phyloP scores from a whole-genome alignment of 2,797 vertebrate genomes.

The Ctenosaura bakeri region DNA sequence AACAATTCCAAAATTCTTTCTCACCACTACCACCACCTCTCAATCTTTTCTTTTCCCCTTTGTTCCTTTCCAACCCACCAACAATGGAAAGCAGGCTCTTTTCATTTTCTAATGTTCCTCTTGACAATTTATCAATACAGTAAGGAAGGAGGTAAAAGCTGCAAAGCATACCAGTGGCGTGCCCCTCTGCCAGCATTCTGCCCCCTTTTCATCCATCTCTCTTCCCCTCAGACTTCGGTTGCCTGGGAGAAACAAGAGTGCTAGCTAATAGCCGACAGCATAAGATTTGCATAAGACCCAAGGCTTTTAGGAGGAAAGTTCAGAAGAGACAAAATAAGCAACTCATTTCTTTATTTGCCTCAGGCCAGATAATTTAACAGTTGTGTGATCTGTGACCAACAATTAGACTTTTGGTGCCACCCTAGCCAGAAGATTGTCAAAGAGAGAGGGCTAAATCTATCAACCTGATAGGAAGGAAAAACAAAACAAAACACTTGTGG shows the following conservation, averaged over 20 bases:
- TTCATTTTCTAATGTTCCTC: slow-evolving; percentile 17
- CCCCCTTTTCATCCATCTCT: not conserved
- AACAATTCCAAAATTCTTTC: not conserved
- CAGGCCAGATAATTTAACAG: not conserved
- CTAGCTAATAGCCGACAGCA: slow-evolving; percentile 16
- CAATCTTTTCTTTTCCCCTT: not conserved
- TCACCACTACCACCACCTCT: not conserved
- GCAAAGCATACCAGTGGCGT: not conserved
- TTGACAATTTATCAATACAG: not conserved
- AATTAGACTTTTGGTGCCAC: not conserved
- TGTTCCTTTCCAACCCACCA: not conserved
- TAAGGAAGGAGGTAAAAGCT: not conserved
- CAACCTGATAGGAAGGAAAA: not conserved
- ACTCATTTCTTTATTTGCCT: not conserved
- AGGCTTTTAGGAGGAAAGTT: not conserved
- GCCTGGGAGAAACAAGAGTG: slow-evolving; percentile 3
- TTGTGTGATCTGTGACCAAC: not conserved
- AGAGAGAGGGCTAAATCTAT: not conserved
- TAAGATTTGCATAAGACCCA: slow-evolving; percentile 15
- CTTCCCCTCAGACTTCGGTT: not conserved
- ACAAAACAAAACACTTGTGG: not conserved
- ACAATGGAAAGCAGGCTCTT: not conserved
- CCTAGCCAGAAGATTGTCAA: not conserved
- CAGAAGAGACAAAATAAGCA: slow-evolving; percentile 1
- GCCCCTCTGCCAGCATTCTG: not conserved